Conservation (phyloP, 1,140 invertebrate genomes). For the Hestina assimilis region DNA sequence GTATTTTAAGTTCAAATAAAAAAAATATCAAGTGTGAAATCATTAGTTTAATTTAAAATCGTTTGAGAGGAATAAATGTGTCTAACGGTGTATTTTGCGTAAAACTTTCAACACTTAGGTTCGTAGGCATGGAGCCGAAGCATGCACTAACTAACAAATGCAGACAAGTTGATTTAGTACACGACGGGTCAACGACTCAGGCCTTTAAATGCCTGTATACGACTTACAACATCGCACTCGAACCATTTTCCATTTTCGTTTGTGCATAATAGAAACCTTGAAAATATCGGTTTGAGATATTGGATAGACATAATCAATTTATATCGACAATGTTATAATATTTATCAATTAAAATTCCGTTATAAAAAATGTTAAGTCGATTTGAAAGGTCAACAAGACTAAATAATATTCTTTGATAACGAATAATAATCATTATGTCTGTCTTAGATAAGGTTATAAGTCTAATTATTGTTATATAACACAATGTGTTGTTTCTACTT, state of each 20-base stretch:
- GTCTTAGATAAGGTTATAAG: too few species aligned
- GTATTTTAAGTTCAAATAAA: too few species aligned
- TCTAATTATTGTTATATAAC: too few species aligned
- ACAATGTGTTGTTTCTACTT: too few species aligned
- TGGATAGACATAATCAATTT: too few species aligned
- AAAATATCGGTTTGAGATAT: too few species aligned
- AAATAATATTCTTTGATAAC: too few species aligned
- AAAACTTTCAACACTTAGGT: slow-evolving; percentile 7
- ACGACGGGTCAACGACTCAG: slow-evolving; percentile 40
- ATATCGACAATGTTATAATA: too few species aligned
- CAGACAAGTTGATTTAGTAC: slow-evolving; percentile 61
- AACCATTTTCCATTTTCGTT: slow-evolving; percentile 9
- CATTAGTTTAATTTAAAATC: not conserved
- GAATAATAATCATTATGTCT: too few species aligned
- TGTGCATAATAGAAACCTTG: not conserved
- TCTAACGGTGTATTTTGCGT: slow-evolving; percentile 2
- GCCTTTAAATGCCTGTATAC: slow-evolving; percentile 19
- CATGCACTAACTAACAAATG: slow-evolving; percentile 41
- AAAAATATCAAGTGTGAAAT: not conserved
- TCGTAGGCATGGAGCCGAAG: slow-evolving; percentile 7
- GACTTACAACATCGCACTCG: slow-evolving; percentile 1
- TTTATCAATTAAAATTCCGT: too few species aligned
- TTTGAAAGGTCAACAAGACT: too few species aligned
- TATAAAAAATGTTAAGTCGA: too few species aligned
- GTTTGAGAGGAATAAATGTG: not conserved